Evolutionary conservation across 2,113 vertebrate genomes (phyloP), one percentile per base, ranked within the genome.

Genomic region (Trichomycterus rosablanca): DNA sequence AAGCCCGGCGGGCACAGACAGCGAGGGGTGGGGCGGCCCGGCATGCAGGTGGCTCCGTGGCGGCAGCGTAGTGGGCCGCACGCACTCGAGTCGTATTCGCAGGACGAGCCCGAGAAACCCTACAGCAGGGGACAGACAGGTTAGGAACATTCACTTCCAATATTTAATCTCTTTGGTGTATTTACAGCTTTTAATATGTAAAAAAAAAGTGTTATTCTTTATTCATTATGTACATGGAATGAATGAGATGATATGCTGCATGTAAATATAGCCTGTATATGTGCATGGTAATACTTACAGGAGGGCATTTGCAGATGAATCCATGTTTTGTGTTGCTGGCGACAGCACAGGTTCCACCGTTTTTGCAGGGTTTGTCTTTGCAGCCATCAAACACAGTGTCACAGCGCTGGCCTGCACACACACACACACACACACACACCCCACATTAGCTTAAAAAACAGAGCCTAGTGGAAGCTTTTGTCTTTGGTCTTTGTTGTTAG

Each of bases 301-400:
- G 84, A 1, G 92, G 94, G 49, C 95, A 99, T 46, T 85, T 92
- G 86, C 96, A 99, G 87, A 98, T 94, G 88, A 93, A 99, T 12
- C 96, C 96, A 0, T 91, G 86, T 35, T 88, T 90, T 0, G 91
- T 97, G 83, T 98, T 98, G 70, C 91, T 89, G 42, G 94, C 94
- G 0, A 98, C 93, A 0, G 94, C 90, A 0, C 96, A 99, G 0
- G 89, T 88, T 0, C 96, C 96, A 3, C 93, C 93, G 0, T 97
- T 97, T 65, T 75, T 83, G 74, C 95, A 98, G 0, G 94, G 93
- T 20, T 85, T 88, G 9, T 83, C 87, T 49, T 92, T 93, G 46
- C 96, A 99, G 44, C 93, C 91, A 0, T 99, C 90, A 49, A 98
- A 87, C 74, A 98, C 87, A 0, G 83, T 86, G 72, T 98, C 94